Evolutionary conservation across 2,888 invertebrate genomes (phyloP), one percentile per base, ranked within the genome.

Genomic region (Archaeoteleia sp.): DNA sequence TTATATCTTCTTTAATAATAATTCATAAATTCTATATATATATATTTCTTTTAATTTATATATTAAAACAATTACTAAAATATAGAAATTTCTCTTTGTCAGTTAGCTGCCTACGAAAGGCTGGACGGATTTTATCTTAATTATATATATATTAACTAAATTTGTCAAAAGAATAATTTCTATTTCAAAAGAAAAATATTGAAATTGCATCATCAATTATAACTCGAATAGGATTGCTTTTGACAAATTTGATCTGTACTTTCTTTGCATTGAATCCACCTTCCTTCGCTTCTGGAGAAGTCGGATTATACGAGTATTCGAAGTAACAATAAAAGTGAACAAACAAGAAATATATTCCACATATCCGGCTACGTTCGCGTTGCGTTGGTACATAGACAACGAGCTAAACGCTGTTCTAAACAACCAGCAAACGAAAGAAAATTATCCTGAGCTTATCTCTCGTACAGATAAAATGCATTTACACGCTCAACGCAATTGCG

Each of bases 41-140:
- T 57, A 60, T 25, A 49, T 57, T 39, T 39, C 20, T 63, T 39
- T 51, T 49, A 45, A 35, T 51, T 57, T 43, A 62, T 53, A 62
- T 54, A 67, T 53, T 62, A 62, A 61, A 66, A 58, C 54, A 62
- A 67, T 54, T 54, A 57, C 61, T 66, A 67, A 62, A 67, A 62
- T 58, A 70, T 67, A 69, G 73, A 55, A 70, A 67, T 70, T 67
- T 71, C 51, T 74, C 65, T 76, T 43, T 76, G 61, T 68, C 61
- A 73, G 72, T 77, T 79, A 81, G 78, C 81, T 82, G 81, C 81
- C 81, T 78, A 72, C 67, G 55, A 70, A 78, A 77, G 80, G 78
- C 79, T 83, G 83, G 83, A 84, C 84, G 83, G 83, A 84, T 81
- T 67, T 39, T 27, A 13, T 29, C 25, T 40, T 30, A 25, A 34